Conservation (phyloP, 2,797 vertebrate genomes). For the Cyclura pinguis region DNA sequence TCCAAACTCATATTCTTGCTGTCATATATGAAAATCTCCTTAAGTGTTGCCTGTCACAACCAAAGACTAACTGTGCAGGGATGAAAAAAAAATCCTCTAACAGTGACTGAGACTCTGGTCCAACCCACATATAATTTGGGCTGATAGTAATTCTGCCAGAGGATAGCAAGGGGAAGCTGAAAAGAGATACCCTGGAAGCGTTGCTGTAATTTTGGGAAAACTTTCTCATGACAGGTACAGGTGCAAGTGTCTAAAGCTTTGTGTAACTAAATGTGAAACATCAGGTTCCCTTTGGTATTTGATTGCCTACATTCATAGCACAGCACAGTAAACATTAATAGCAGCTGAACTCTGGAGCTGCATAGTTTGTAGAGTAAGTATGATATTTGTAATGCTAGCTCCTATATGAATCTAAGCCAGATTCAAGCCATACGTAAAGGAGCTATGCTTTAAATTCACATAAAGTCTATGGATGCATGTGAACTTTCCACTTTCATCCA, state of each 20-base stretch:
- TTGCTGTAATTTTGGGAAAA: neutral
- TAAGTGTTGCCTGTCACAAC: neutral
- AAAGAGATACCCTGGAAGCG: neutral
- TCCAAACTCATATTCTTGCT: neutral
- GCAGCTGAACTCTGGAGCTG: neutral
- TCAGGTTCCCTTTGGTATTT: neutral
- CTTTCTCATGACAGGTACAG: neutral
- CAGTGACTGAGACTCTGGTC: neutral
- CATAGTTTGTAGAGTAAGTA: neutral
- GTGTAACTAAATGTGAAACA: rapidly evolving
- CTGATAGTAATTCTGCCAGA: neutral
- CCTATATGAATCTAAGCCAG: neutral
- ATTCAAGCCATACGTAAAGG: neutral
- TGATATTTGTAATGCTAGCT: neutral
- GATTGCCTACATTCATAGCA: neutral
- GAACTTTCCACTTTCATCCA: too few species aligned
- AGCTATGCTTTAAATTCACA: rapidly evolving
- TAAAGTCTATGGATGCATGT: neutral
- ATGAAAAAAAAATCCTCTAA: neutral
- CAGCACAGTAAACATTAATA: neutral
- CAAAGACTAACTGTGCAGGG: neutral
- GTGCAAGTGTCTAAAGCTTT: neutral
- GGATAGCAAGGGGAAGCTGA: neutral
- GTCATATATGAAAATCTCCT: neutral
- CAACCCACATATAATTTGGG: neutral